These are phyloP conservation scores for Ophiodon elongatus DNA, from an alignment of 2,113 vertebrate species.

Conservation along the genomic window DNA sequence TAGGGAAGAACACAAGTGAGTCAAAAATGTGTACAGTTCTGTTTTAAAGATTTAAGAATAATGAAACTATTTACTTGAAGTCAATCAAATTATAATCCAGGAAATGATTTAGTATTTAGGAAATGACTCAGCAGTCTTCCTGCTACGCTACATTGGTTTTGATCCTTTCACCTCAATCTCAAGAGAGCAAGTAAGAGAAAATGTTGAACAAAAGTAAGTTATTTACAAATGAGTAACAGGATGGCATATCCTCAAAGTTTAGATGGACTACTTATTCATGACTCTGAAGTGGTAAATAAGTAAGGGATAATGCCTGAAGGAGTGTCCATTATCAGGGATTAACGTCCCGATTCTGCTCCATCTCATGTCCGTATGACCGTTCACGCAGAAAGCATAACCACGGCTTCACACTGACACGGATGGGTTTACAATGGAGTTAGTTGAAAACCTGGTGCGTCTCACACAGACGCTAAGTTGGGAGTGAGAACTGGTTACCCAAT, in stretches of 20 bases:
- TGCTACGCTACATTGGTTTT: not conserved
- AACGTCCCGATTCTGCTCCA: too few species aligned
- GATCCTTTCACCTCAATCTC: not conserved
- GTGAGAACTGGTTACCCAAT: not conserved
- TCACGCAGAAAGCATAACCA: too few species aligned
- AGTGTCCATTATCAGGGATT: not conserved
- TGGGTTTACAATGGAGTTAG: too few species aligned
- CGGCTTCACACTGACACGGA: too few species aligned
- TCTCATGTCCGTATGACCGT: too few species aligned
- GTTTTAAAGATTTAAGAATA: not conserved
- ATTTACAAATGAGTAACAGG: not conserved
- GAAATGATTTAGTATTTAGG: not conserved
- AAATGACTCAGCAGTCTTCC: not conserved
- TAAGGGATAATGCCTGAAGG: not conserved
- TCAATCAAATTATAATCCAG: not conserved
- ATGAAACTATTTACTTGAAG: not conserved
- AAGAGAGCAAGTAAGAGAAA: not conserved
- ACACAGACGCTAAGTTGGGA: not conserved
- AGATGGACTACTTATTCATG: not conserved
- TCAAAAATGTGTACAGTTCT: not conserved
- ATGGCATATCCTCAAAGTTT: too few species aligned
- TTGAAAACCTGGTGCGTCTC: too few species aligned
- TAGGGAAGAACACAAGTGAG: constrained; percentile 28
- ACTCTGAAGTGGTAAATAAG: not conserved
- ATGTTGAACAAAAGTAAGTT: not conserved